phyloP scores from a whole-genome alignment of 1,140 invertebrate species.

The Littorina saxatilis region DNA sequence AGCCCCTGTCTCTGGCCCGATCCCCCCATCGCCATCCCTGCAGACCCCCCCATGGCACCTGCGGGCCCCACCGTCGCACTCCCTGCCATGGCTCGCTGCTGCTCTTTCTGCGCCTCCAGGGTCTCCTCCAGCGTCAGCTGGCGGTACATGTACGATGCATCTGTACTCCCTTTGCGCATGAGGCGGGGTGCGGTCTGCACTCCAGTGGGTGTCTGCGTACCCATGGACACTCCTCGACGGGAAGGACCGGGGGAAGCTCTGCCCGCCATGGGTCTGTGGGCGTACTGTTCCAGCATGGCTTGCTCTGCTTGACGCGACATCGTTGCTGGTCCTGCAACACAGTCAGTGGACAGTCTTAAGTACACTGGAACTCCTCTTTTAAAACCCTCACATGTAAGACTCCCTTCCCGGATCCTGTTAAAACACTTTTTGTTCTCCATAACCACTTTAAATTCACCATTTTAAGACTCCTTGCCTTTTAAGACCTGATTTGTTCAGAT shows the following conservation, averaged over 20 bases:
- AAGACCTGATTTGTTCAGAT: too few relatives aligned
- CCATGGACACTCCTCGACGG: constrained; percentile 70
- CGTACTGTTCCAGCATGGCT: constrained; percentile 92
- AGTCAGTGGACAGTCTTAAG: too few relatives aligned
- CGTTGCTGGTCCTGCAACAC: constrained; percentile 40
- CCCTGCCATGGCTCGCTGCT: constrained; percentile 26
- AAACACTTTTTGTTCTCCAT: too few relatives aligned
- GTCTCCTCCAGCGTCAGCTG: constrained; percentile 32
- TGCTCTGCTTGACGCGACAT: constrained; percentile 83
- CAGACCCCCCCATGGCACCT: constrained; percentile 25
- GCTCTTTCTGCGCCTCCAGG: constrained; percentile 21
- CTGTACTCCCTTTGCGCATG: constrained; percentile 63
- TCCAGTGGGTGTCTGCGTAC: constrained; percentile 80
- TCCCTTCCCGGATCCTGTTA: too few relatives aligned
- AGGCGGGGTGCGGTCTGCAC: constrained; percentile 82
- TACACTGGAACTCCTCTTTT: too few relatives aligned
- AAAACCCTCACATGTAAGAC: too few relatives aligned
- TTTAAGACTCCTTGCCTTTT: too few relatives aligned
- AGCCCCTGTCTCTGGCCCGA: constrained; percentile 45
- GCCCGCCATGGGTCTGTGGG: constrained; percentile 78
- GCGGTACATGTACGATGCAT: constrained; percentile 60
- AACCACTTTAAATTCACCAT: too few relatives aligned
- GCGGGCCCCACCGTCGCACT: constrained; percentile 4
- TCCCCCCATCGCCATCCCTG: constrained; percentile 25
- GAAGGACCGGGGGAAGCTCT: constrained; percentile 63